phyloP scores from a whole-genome alignment of 2,888 invertebrate genomes.

The Drosophila koepferae region DNA sequence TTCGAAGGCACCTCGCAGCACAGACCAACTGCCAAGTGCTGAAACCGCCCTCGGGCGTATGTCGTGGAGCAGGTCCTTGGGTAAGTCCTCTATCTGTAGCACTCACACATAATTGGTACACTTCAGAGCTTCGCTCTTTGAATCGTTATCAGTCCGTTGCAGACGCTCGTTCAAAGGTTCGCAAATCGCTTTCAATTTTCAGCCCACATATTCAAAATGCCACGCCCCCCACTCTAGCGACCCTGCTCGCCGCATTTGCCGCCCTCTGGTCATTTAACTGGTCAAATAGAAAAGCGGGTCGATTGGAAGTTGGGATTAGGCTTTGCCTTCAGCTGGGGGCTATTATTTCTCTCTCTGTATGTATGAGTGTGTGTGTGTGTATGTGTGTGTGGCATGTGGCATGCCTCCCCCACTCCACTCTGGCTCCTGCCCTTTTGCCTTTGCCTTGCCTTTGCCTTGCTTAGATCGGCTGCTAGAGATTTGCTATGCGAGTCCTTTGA shows the following conservation, averaged over 20 bases:
- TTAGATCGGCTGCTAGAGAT: conserved; percentile 74
- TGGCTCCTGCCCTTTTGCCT: conserved; percentile 25
- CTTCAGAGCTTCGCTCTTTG: conserved; percentile 58
- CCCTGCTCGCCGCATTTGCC: neutral
- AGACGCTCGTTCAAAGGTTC: conserved; percentile 54
- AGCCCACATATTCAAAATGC: conserved; percentile 69
- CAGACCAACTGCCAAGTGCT: conserved; percentile 9
- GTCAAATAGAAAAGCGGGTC: conserved; percentile 49
- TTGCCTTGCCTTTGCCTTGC: conserved; percentile 20
- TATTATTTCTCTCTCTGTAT: conserved; percentile 46
- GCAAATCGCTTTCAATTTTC: conserved; percentile 55
- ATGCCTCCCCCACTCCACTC: neutral
- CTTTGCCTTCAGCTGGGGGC: conserved; percentile 31
- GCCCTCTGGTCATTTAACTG: conserved; percentile 64
- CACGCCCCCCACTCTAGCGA: conserved; percentile 4
- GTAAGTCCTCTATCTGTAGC: conserved; percentile 27
- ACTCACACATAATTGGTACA: conserved; percentile 74
- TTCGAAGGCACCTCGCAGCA: conserved; percentile 26
- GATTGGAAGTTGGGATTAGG: conserved; percentile 55
- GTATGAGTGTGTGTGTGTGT: conserved; percentile 14
- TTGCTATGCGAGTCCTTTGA: conserved; percentile 68
- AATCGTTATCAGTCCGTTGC: conserved; percentile 75
- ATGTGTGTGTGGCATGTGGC: conserved; percentile 41
- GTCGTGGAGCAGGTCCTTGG: conserved; percentile 11
- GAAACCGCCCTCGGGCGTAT: neutral